Evolutionary conservation across 2,888 invertebrate species (phyloP).

Genomic region (Sthenelais limicola): DNA sequence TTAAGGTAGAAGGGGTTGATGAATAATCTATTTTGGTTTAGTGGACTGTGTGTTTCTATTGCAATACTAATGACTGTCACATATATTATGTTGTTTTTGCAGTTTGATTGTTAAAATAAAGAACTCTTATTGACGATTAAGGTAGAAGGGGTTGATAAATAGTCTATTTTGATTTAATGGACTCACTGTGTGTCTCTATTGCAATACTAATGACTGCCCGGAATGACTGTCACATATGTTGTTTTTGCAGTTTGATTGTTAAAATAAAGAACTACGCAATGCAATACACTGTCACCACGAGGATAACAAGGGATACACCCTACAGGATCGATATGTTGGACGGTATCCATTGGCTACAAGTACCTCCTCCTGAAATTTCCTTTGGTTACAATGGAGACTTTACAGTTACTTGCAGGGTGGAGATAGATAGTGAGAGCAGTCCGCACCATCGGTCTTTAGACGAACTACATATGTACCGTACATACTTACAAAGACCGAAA

Average conservation of each 20-base stretch:
- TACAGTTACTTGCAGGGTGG: constrained; percentile 32
- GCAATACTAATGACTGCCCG: too few relatives aligned
- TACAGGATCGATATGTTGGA: constrained; percentile 28
- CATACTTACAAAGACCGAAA: constrained; percentile 3
- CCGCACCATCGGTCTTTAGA: constrained; percentile 36
- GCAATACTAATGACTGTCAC: too few relatives aligned
- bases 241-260: constrained; percentile 15
- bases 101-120: too few relatives aligned
- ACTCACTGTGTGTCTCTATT: too few relatives aligned
- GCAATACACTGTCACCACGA: constrained; percentile 43
- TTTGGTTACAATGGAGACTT: constrained; percentile 40
- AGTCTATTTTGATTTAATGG: too few relatives aligned
- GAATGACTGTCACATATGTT: too few relatives aligned
- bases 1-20: too few relatives aligned
- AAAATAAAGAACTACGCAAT: constrained; percentile 30
- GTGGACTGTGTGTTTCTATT: too few relatives aligned
- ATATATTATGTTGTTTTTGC: too few relatives aligned
- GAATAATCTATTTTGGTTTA: too few relatives aligned
- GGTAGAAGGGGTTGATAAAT: too few relatives aligned
- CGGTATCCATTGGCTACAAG: constrained; percentile 40
- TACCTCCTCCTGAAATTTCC: constrained; percentile 33
- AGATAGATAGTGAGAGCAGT: constrained; percentile 38
- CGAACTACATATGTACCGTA: constrained; percentile 43
- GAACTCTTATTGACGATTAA: too few relatives aligned
- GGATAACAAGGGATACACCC: constrained; percentile 13